Percentiles rank a stretch among this genome's conserved stretches.
phyloP scores from a whole-genome alignment of 2,888 invertebrate genomes.

The Standfussiana lucernea region DNA sequence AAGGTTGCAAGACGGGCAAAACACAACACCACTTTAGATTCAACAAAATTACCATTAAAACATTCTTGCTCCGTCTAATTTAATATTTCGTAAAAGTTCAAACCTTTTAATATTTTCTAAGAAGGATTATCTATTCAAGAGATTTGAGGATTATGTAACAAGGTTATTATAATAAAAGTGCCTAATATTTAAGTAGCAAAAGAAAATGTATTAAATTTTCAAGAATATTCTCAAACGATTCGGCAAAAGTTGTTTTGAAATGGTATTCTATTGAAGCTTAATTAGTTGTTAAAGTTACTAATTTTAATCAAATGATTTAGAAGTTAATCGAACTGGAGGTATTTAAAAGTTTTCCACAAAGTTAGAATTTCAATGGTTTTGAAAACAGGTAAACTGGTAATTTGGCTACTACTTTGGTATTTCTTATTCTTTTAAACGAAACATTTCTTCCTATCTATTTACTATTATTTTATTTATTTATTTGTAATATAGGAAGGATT shows the following conservation, averaged over 20 bases:
- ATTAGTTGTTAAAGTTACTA: conserved; percentile 38
- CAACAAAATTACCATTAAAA: conserved; percentile 31
- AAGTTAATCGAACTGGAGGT: conserved; percentile 35
- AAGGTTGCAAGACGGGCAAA: neutral
- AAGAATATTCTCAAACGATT: conserved; percentile 31
- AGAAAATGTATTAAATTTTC: conserved; percentile 29
- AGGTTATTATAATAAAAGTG: conserved; percentile 54
- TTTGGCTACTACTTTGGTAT: neutral
- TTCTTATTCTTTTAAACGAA: neutral
- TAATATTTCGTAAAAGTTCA: conserved; percentile 54
- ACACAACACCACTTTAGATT: conserved; percentile 2
- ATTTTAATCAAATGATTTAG: conserved; percentile 50
- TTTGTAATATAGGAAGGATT: neutral
- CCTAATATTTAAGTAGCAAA: conserved; percentile 42
- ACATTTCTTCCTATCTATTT: neutral
- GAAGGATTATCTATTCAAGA: conserved; percentile 63
- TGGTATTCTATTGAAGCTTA: conserved; percentile 43
- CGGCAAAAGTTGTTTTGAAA: conserved; percentile 43
- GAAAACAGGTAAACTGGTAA: neutral
- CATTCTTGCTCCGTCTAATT: conserved; percentile 25
- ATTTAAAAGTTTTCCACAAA: conserved; percentile 29
- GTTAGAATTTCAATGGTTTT: conserved; percentile 19
- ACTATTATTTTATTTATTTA: too few species aligned
- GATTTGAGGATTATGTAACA: conserved; percentile 55
- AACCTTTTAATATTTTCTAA: conserved; percentile 55